A percentile compares a stretch with the other conserved stretches of the same genome.
Conservation (phyloP, 1,140 invertebrate species). For the Ostrea edulis region DNA sequence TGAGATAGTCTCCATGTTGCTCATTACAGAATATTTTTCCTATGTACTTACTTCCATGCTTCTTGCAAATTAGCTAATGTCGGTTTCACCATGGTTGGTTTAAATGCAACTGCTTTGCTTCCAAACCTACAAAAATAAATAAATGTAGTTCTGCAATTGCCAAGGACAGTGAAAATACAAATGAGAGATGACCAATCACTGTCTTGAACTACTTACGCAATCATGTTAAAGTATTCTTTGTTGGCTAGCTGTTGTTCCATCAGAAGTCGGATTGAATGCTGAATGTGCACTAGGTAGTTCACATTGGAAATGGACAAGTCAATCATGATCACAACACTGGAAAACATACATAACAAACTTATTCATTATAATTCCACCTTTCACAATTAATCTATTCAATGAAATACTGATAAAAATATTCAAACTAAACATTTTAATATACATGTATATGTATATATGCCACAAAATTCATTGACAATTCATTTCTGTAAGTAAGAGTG, state of each 20-base stretch:
- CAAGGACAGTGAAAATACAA: neutral
- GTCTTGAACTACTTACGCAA: slow-evolving; percentile 71
- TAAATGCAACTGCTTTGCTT: slow-evolving; percentile 72
- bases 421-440: neutral
- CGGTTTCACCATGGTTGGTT: slow-evolving; percentile 77
- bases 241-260: slow-evolving; percentile 79
- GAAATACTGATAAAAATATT: neutral
- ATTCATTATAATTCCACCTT: neutral
- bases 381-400: neutral
- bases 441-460: too few species aligned
- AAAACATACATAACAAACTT: slow-evolving; percentile 37
- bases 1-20: too few species aligned
- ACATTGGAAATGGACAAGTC: slow-evolving; percentile 78
- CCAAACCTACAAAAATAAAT: slow-evolving; percentile 72
- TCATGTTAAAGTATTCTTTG: slow-evolving; percentile 80
- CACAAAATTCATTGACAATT: neutral
- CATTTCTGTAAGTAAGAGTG: neutral
- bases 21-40: too few species aligned
- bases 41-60: slow-evolving; percentile 77
- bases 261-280: slow-evolving; percentile 78
- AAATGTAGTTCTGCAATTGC: neutral
- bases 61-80: slow-evolving; percentile 77
- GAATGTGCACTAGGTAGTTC: slow-evolving; percentile 79
- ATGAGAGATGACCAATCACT: neutral
- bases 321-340: slow-evolving; percentile 78